These are phyloP conservation scores for Ganaspis sp. DNA, from an alignment of 1,140 invertebrate genomes.

Conservation along the genomic window DNA sequence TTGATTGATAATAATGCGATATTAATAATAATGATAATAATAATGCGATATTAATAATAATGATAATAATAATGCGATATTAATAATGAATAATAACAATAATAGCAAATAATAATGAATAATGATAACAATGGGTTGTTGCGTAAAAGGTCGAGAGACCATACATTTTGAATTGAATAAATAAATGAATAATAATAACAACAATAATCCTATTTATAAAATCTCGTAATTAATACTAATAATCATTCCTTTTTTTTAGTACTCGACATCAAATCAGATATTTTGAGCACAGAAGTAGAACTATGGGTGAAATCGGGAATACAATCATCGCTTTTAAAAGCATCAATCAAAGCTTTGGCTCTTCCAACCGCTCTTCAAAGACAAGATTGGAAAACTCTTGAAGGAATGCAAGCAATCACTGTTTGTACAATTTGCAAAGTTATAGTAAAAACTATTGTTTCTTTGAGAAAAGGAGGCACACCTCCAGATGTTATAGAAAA, in stretches of 20 bases:
- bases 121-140: no score
- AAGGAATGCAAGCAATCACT: constrained; percentile 40
- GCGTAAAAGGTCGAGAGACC: no score
- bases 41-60: no score
- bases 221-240: no score
- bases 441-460: constrained; percentile 69
- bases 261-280: constrained; percentile 48
- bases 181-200: no score
- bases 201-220: no score
- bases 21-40: no score
- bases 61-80: no score
- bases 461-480: constrained; percentile 66
- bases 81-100: no score
- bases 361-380: constrained; percentile 52
- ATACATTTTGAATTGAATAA: no score
- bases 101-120: no score
- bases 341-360: constrained; percentile 48
- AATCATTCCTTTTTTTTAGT: constrained; percentile 38
- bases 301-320: constrained; percentile 50
- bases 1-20: no score
- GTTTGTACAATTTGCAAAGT: constrained; percentile 78
- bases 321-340: constrained; percentile 47
- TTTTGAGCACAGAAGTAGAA: constrained; percentile 58
- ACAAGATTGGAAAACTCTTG: constrained; percentile 47
- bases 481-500: constrained; percentile 66